phyloP scores from a whole-genome alignment of 2,113 vertebrate species.

The Polyodon spathula region DNA sequence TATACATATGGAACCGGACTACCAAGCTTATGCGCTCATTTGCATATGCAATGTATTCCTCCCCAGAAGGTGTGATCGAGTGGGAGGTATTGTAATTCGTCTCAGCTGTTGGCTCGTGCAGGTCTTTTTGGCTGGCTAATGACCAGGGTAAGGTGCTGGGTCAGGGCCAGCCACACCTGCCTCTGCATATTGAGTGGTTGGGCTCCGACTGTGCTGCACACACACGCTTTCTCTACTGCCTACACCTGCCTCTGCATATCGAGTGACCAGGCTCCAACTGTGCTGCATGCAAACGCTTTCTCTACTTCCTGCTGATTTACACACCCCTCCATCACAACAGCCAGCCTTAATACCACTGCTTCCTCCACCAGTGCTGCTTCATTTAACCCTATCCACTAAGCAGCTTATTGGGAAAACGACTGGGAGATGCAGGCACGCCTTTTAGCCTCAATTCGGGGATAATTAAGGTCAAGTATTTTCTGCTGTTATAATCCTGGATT shows the following conservation, averaged over 20 bases:
- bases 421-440: constrained; percentile 27
- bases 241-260: constrained; percentile 33
- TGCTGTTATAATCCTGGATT: constrained; percentile 45
- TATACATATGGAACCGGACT: constrained; percentile 37
- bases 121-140: constrained; percentile 21
- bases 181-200: constrained; percentile 41
- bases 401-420: constrained; percentile 38
- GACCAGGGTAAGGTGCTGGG: background rate
- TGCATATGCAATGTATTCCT: constrained; percentile 68
- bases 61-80: constrained; percentile 38
- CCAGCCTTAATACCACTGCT: background rate
- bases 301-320: constrained; percentile 39
- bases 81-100: constrained; percentile 38
- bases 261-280: constrained; percentile 47
- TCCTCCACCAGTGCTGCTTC: constrained; percentile 10
- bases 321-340: constrained; percentile 4
- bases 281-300: constrained; percentile 42
- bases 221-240: constrained; percentile 34
- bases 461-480: constrained; percentile 55
- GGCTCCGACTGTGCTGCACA: constrained; percentile 45
- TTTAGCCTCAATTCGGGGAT: constrained; percentile 18
- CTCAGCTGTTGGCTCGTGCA: constrained; percentile 42
- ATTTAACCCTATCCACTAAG: constrained; percentile 36
- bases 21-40: constrained; percentile 57
- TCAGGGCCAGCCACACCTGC: constrained; percentile 20